Evolutionary conservation across 1,140 invertebrate species (phyloP).

Genomic region (Drosophila jambulina): DNA sequence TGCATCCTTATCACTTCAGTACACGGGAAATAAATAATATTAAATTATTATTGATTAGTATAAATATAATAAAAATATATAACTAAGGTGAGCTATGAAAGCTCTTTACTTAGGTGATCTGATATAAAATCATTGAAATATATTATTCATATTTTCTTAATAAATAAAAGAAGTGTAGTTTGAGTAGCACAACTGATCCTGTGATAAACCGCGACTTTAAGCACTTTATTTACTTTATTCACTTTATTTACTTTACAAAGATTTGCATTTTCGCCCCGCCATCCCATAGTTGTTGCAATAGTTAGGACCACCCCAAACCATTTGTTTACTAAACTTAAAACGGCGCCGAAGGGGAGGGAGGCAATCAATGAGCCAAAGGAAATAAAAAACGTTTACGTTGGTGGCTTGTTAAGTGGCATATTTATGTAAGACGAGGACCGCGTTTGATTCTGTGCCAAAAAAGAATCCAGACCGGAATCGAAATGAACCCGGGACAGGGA

Average conservation of each 20-base stretch:
- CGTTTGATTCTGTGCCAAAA: slow-evolving; percentile 61
- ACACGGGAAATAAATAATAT: not conserved
- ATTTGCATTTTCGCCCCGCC: slow-evolving; percentile 27
- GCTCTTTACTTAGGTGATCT: not conserved
- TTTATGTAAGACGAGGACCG: slow-evolving; percentile 59
- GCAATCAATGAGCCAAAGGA: slow-evolving; percentile 44
- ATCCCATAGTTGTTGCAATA: slow-evolving; percentile 29
- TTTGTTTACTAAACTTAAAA: slow-evolving; percentile 37
- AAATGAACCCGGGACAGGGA: slow-evolving; percentile 44
- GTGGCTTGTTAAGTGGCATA: slow-evolving; percentile 73
- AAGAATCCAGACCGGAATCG: slow-evolving; percentile 48
- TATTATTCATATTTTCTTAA: too few relatives aligned
- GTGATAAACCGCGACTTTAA: not conserved
- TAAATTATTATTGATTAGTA: not conserved
- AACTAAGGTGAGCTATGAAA: not conserved
- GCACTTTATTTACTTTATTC: slow-evolving; percentile 8
- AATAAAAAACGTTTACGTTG: slow-evolving; percentile 57
- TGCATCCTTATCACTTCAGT: slow-evolving; percentile 47
- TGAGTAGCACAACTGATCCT: too few relatives aligned
- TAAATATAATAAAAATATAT: not conserved
- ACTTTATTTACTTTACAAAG: slow-evolving; percentile 5
- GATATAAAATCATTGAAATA: too few relatives aligned
- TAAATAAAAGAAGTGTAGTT: too few relatives aligned
- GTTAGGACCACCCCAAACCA: slow-evolving; percentile 2
- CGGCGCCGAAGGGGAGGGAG: slow-evolving; percentile 11